Evolutionary conservation across 2,113 vertebrate genomes (phyloP).

Genomic region (Antigone vipio): DNA sequence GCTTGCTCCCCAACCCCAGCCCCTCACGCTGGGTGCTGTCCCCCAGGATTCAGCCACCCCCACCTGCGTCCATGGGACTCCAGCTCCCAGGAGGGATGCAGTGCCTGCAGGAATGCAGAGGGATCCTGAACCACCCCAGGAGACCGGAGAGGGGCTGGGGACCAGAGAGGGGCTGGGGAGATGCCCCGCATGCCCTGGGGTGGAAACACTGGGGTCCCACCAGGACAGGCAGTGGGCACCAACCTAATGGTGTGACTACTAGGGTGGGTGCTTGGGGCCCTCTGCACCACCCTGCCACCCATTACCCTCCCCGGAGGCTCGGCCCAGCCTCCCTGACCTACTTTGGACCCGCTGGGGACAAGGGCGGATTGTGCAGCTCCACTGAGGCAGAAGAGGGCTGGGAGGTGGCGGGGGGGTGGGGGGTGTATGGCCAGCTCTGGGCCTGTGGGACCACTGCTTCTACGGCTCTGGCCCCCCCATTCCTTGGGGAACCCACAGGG

Average conservation of each 20-base stretch:
- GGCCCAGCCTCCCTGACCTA: slow-evolving; percentile 55
- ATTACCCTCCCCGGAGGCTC: not conserved
- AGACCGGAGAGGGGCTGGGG: not conserved
- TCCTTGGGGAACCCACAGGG: not conserved
- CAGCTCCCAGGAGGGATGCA: not conserved
- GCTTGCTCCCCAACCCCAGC: rapidly evolving
- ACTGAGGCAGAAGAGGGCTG: slow-evolving; percentile 38
- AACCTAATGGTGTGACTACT: not conserved
- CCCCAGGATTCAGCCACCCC: not conserved
- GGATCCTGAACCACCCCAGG: not conserved
- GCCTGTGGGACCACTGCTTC: rapidly evolving
- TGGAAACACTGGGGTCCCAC: not conserved
- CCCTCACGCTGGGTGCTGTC: rapidly evolving
- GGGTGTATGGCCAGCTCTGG: not conserved
- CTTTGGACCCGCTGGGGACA: not conserved
- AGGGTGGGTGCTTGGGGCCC: not conserved
- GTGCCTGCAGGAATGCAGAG: not conserved
- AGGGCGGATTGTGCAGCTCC: slow-evolving; percentile 26
- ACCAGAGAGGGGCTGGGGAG: not conserved
- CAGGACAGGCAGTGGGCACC: not conserved
- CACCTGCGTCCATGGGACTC: not conserved
- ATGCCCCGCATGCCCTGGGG: not conserved
- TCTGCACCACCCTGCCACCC: not conserved
- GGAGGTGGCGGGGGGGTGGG: not conserved
- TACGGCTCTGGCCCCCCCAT: rapidly evolving